Base-by-base conservation (phyloP, 2,797 vertebrate genomes). In the Poecilia wingei region DNA sequence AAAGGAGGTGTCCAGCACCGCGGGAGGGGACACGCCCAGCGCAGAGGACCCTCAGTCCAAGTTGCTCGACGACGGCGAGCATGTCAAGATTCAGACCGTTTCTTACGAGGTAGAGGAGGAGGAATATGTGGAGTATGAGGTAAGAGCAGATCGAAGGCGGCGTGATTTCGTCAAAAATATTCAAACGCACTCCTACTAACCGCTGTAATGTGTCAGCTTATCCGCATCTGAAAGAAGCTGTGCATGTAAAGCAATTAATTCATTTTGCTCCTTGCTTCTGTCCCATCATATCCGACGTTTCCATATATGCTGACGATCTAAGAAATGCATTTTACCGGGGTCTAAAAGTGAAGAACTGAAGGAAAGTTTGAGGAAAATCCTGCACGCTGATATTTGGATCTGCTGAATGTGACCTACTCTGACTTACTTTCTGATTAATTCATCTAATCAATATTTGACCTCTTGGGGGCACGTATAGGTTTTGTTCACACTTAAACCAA, bases 41-140 rank as follows among this genome's bases (percentile, higher is more conserved):
- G 76, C 88, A 0, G 96, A 97, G 6, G 94, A 91, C 14, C 95
- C 94, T 0, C 96, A 96, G 80, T 84, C 86, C 0, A 95, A 95
- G 80, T 96, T 95, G 51, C 91, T 93, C 79, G 95, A 95, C 59
- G 97, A 98, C n/a, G 96, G 96, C 0, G 97, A 98, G 28, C 87
- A 95, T 12, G 93, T 96, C 80, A 95, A 96, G 91, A 98, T 99
- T 91, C 98, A 98, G 75, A 99, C 98, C 0, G 98, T 99, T 75
- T 99, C 98, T 86, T 98, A 97, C 0, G 97, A 98, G 57, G 97
- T 99, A 78, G 98, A 98, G 78, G 98, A 98, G 84, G 98, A 98
- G 76, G 97, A 99, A 87, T 97, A 97, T 5, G 96, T 97, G 81
- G 97, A 97, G 91, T 98, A 96, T 0, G 98, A 98, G 95, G 97